Percentiles rank a stretch among this genome's conserved stretches.
These are phyloP conservation scores for Oplegnathus fasciatus DNA, from an alignment of 2,113 vertebrate genomes.

Conservation along the genomic window DNA sequence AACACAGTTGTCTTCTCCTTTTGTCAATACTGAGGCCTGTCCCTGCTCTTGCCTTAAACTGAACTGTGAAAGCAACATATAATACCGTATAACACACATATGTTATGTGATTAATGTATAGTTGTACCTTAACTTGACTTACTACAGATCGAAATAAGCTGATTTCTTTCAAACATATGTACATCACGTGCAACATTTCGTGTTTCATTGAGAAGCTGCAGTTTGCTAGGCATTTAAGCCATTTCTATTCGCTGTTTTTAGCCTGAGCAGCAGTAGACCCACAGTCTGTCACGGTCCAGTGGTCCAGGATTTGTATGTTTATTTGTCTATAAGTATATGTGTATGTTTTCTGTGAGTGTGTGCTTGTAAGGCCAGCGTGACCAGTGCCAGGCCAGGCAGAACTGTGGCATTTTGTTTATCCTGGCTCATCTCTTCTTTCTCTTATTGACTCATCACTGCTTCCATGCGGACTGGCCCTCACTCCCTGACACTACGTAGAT, in stretches of 20 bases:
- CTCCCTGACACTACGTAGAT: slow-evolving; percentile 46
- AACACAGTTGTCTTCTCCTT: not conserved
- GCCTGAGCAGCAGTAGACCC: slow-evolving; percentile 40
- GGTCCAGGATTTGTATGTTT: slow-evolving; percentile 56
- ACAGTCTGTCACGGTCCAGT: slow-evolving; percentile 61
- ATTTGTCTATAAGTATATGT: slow-evolving; percentile 52
- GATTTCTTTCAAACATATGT: not conserved
- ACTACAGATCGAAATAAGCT: not conserved
- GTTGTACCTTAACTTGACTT: not conserved
- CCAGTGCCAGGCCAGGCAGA: slow-evolving; percentile 16
- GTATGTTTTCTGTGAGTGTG: slow-evolving; percentile 17
- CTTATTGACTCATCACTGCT: slow-evolving; percentile 59
- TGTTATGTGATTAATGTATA: not conserved
- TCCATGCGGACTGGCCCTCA: slow-evolving; percentile 37
- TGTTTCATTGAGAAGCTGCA: slow-evolving; percentile 9
- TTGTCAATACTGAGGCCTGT: not conserved
- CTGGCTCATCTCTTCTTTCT: slow-evolving; percentile 46
- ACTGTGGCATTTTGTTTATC: slow-evolving; percentile 56
- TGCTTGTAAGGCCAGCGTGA: slow-evolving; percentile 25
- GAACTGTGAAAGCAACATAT: not conserved
- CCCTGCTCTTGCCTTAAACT: not conserved
- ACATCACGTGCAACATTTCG: not conserved
- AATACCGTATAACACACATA: not conserved
- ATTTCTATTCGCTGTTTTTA: slow-evolving; percentile 64
- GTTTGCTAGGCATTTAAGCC: slow-evolving; percentile 39